These are phyloP conservation scores for Clivina fossor DNA, from an alignment of 2,888 invertebrate species.

Conservation along the genomic window DNA sequence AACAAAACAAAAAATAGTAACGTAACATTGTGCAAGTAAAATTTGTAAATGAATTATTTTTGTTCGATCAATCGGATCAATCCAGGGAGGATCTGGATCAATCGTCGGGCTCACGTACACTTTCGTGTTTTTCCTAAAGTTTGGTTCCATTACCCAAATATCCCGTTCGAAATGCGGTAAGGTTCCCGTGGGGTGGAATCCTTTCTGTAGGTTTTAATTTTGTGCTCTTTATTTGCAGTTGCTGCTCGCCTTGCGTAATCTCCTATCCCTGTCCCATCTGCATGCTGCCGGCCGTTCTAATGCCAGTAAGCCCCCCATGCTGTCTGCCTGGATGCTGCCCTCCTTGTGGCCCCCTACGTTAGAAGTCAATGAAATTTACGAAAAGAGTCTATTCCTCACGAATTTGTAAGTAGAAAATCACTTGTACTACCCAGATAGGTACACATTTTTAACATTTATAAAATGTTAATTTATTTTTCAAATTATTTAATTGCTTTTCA, in stretches of 20 bases:
- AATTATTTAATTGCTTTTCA: neutral
- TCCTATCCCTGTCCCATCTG: constrained; percentile 16
- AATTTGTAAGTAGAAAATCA: neutral
- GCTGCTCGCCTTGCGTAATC: constrained; percentile 11
- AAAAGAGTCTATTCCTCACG: neutral
- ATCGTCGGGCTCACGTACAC: no score
- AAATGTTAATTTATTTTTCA: neutral
- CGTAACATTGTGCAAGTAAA: no score
- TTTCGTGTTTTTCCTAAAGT: no score
- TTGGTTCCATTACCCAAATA: no score
- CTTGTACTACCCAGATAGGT: neutral
- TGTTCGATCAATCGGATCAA: no score
- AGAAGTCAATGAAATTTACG: no score
- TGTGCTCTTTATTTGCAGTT: neutral
- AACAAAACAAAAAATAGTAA: no score
- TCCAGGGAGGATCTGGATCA: no score
- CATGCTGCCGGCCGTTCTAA: constrained; percentile 17
- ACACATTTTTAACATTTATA: neutral
- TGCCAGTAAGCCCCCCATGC: constrained; percentile 13
- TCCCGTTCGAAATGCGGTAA: no score
- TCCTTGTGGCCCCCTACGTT: constrained; percentile 13
- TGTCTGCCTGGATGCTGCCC: constrained; percentile 16
- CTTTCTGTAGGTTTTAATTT: no score
- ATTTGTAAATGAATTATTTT: no score
- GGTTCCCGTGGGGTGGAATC: no score